Evolutionary conservation across 2,113 vertebrate genomes (phyloP), one percentile per base, ranked within the genome.

Genomic region (Actenoides hombroni): DNA sequence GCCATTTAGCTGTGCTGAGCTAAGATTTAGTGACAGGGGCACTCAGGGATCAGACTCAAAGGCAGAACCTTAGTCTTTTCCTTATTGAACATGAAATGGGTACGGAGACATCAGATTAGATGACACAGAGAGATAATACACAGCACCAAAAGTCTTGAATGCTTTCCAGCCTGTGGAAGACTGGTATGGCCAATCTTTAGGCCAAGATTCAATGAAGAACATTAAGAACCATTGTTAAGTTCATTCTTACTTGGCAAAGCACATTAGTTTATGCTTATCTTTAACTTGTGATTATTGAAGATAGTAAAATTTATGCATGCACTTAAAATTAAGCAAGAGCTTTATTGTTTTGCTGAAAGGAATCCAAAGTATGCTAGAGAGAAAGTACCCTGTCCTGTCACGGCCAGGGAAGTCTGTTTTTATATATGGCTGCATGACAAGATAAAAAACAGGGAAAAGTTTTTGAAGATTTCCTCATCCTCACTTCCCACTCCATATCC

Each of bases 401-500:
- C 53, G 79, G 51, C 68, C 88, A 90, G 8, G 69, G 59, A 48
- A 92, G 53, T 35, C 21, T 88, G 79, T 26, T 91, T 92, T 94
- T 92, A 86, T 57, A 19, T 93, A 96, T 96, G 75, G 25, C 87
- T 96, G 59, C 85, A 80, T 89, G 93, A 95, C 76, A 93, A 96
- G 83, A 60, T 94, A 80, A 94, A 94, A 95, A 86, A 53, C 37
- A 79, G 64, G 54, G 85, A 77, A 92, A 95, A 91, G 49, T 93
- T 95, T 88, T 48, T 82, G 83, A 86, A 93, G 67, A 89, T 96
- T 96, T 92, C 94, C 76, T 96, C 94, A 95, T 95, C 79, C 71
- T 93, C 93, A 96, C 95, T 95, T 92, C 94, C 93, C 94, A 93
- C 93, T 97, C 92, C 68, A 80, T 95, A 93, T 96, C 96, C 95